These are phyloP conservation scores for Struthio camelus DNA, from an alignment of 2,113 vertebrate species.

Conservation along the genomic window DNA sequence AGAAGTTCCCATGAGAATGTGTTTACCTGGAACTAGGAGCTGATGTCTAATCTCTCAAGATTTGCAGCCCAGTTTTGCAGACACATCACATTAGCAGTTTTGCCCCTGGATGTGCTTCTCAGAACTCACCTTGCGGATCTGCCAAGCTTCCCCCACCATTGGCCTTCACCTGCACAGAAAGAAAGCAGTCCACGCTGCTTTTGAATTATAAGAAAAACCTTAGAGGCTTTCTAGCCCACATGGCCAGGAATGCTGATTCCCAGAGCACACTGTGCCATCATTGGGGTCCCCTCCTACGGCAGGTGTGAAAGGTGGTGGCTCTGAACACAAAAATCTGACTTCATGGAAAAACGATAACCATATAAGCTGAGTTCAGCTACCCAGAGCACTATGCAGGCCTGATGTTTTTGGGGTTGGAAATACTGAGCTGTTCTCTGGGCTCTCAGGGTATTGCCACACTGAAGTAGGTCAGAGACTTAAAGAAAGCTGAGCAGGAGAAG, in stretches of 20 bases:
- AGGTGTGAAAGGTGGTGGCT: background rate
- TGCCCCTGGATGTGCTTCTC: background rate
- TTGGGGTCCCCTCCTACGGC: fast-evolving
- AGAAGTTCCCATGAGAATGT: background rate
- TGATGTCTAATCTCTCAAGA: background rate
- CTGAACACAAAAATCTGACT: background rate
- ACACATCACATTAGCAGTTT: background rate
- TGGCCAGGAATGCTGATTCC: background rate
- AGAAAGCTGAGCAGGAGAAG: background rate
- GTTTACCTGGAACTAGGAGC: background rate
- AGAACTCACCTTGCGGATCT: background rate
- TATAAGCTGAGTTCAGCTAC: background rate
- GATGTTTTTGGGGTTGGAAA: background rate
- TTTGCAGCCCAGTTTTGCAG: background rate
- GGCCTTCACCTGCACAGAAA: background rate
- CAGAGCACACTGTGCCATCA: fast-evolving
- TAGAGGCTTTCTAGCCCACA: fast-evolving
- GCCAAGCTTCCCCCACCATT: background rate
- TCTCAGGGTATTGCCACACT: background rate
- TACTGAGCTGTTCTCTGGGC: fast-evolving
- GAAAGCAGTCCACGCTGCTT: fast-evolving
- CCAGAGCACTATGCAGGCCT: background rate
- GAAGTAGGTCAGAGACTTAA: background rate
- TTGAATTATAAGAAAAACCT: background rate
- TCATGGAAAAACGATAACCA: background rate